phyloP scores from a whole-genome alignment of 2,888 invertebrate genomes.

The Oasisia sp. region DNA sequence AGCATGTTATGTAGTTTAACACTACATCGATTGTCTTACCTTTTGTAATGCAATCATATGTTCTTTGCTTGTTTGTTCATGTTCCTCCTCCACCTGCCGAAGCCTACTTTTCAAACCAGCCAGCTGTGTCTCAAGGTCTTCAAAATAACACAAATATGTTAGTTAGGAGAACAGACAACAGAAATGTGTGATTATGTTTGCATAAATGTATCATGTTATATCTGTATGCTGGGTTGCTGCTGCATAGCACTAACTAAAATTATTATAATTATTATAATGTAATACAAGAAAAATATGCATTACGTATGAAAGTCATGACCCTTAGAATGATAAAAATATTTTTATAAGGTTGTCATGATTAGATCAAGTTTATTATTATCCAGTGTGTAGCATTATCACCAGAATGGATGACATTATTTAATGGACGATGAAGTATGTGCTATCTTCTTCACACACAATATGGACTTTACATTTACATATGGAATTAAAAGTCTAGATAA shows the following conservation, averaged over 20 bases:
- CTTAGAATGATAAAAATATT: too few species aligned
- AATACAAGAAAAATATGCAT: neutral
- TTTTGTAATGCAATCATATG: slow-evolving; percentile 14
- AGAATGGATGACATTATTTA: too few species aligned
- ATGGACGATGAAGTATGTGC: too few species aligned
- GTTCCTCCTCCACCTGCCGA: slow-evolving; percentile 28
- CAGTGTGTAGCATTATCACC: too few species aligned
- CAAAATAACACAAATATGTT: neutral
- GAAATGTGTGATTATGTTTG: neutral
- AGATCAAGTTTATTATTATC: too few species aligned
- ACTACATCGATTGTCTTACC: neutral
- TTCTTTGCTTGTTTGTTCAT: slow-evolving; percentile 22
- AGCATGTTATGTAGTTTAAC: neutral
- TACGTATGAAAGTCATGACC: neutral
- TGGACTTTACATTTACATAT: neutral
- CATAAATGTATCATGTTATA: neutral
- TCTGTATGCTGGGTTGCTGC: neutral
- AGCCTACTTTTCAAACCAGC: slow-evolving; percentile 17
- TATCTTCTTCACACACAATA: neutral
- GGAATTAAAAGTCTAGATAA: too few species aligned
- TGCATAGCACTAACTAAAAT: too few species aligned
- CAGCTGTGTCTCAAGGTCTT: slow-evolving; percentile 28
- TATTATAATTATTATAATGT: neutral
- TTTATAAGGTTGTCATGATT: too few species aligned
- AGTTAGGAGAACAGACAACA: neutral